phyloP scores from a whole-genome alignment of 2,797 vertebrate genomes.

The Pseudomugil tenellus region DNA sequence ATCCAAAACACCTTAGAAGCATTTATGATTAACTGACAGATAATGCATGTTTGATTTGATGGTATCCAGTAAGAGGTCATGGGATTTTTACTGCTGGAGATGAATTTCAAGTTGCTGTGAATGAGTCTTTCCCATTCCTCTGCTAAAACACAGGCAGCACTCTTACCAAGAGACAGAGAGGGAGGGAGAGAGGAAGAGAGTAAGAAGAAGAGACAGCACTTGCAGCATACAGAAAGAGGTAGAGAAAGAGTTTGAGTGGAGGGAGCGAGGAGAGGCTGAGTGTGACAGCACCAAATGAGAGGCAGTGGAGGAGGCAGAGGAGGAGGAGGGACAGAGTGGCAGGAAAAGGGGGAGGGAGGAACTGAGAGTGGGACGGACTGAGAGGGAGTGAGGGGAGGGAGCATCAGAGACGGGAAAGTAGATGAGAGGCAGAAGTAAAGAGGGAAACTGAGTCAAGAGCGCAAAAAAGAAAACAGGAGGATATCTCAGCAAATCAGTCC shows the following conservation, averaged over 20 bases:
- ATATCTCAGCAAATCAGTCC: conserved; percentile 74
- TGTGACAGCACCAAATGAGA: conserved; percentile 66
- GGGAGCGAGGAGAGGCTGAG: conserved; percentile 70
- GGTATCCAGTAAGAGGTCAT: conserved; percentile 51
- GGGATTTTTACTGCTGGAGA: conserved; percentile 69
- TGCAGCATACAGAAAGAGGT: conserved; percentile 79
- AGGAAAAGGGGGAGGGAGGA: conserved; percentile 61
- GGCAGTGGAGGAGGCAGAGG: conserved; percentile 50
- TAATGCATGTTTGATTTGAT: conserved; percentile 33
- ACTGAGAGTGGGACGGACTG: conserved; percentile 58
- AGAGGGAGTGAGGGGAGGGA: conserved; percentile 60
- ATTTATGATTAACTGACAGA: conserved; percentile 16
- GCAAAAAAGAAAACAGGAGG: conserved; percentile 37
- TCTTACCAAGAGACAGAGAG: conserved; percentile 66
- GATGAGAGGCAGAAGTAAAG: conserved; percentile 63
- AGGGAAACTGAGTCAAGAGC: conserved; percentile 65
- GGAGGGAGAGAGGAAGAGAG: conserved; percentile 52
- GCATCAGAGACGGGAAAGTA: conserved; percentile 57
- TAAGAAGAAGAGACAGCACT: conserved; percentile 68
- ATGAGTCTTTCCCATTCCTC: conserved; percentile 64
- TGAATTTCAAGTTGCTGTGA: conserved; percentile 71
- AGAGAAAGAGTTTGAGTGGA: conserved; percentile 74
- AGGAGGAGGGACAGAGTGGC: conserved; percentile 45
- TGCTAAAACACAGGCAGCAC: conserved; percentile 73
- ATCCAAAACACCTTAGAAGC: neutral